Evolutionary conservation across 2,888 invertebrate genomes (phyloP), one percentile per base, ranked within the genome.

Genomic region (Nomada hirtipes): DNA sequence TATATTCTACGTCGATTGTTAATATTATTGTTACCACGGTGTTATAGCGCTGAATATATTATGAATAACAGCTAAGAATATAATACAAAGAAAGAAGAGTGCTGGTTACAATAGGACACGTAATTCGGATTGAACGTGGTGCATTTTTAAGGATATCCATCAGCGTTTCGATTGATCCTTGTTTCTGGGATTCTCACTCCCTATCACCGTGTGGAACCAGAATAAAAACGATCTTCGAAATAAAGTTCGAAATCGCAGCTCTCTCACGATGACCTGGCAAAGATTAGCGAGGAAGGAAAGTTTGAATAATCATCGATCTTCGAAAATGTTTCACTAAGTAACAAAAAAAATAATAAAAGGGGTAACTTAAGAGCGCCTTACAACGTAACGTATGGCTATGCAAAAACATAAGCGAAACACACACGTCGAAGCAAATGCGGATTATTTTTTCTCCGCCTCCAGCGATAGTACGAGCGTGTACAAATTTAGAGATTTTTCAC

Each of bases 71-170:
- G 87, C 89, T 89, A 90, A 88, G 77, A 88, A 85, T 90, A 90
- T 89, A 86, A 89, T 90, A 90, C 89, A 90, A 89, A 89, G 86
- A 87, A 89, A 89, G 88, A 88, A 89, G 88, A 90, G 88, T 88
- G 88, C 85, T 87, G 86, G 80, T 86, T 87, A 87, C 90, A 83
- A 81, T 89, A 87, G 88, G 86, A 89, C 87, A 83, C 86, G 83
- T 89, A 89, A 89, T 89, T 89, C 88, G 88, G 85, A 83, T 89
- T 79, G 82, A 86, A 81, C 85, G 76, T 69, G 81, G 80, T 76
- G 75, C 79, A 82, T 53, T 47, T 64, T 79, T 61, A 77, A 61
- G 84, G 55, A 70, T 70, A 55, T 55, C 60, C 68, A 72, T 81
- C 77, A 55, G 50, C 61, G 68, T 65, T 65, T 68, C 59, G 53